Evolutionary conservation across 2,113 vertebrate genomes (phyloP).

Genomic region (Vireo altiloquus): DNA sequence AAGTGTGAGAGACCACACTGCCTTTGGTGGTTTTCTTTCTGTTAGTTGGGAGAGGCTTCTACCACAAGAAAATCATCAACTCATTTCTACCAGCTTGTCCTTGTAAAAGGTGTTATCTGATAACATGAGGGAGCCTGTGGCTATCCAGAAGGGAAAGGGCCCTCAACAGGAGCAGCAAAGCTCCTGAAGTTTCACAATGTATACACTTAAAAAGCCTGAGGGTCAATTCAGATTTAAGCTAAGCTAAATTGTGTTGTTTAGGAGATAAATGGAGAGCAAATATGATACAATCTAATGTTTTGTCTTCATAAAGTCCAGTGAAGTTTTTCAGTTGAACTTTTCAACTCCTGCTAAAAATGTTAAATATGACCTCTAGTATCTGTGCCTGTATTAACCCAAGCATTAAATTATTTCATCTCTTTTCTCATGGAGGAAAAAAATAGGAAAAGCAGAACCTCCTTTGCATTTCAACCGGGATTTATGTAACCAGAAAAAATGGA

Average conservation of each 20-base stretch:
- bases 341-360: neutral
- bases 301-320: slow-evolving; percentile 15
- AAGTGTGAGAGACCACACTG: neutral
- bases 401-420: neutral
- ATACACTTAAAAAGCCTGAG: neutral
- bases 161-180: neutral
- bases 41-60: neutral
- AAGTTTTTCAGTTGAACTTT: slow-evolving; percentile 50
- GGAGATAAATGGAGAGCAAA: neutral
- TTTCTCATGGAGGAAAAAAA: neutral
- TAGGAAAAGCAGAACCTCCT: neutral
- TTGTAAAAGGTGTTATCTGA: neutral
- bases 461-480: neutral
- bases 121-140: neutral
- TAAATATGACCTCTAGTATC: neutral
- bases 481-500: neutral
- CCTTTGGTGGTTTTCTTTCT: neutral
- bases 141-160: neutral
- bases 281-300: neutral
- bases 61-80: neutral
- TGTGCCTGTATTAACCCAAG: neutral
- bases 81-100: neutral
- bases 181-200: neutral
- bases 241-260: neutral
- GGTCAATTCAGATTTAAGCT: neutral